Evolutionary conservation across 2,888 invertebrate genomes (phyloP).

Genomic region (Tetanocera ferruginea): DNA sequence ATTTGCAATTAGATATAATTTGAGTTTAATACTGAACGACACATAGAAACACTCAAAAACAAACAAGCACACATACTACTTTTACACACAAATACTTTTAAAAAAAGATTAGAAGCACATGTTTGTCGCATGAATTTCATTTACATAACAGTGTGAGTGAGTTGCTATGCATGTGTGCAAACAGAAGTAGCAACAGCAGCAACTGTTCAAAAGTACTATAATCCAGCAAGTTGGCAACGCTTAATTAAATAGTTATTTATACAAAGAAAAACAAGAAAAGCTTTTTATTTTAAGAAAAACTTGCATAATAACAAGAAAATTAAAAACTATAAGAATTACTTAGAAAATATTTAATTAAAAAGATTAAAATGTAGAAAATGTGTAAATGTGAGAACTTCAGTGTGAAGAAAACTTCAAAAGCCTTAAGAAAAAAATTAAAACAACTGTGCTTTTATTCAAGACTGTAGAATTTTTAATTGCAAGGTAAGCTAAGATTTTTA

Average conservation of each 20-base stretch:
- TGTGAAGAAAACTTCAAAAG: background rate
- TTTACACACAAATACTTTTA: too few relatives aligned
- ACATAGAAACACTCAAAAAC: background rate
- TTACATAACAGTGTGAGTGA: too few relatives aligned
- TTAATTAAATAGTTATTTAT: conserved; percentile 20
- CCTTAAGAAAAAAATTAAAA: background rate
- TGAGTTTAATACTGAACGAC: background rate
- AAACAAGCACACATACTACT: too few relatives aligned
- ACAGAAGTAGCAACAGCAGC: background rate
- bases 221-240: conserved; percentile 16
- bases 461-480: too few relatives aligned
- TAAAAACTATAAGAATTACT: background rate
- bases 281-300: background rate
- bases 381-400: background rate
- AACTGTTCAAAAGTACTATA: background rate
- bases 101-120: too few relatives aligned
- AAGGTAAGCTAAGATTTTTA: too few relatives aligned
- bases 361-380: background rate
- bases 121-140: too few relatives aligned
- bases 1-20: conserved; percentile 16
- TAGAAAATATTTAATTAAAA: background rate
- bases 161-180: background rate
- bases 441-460: too few relatives aligned
- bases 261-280: background rate
- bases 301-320: background rate